Percentiles rank a stretch among this genome's conserved stretches.
Evolutionary conservation across 35 echinoderm and acorn worm genomes (phyloP).

Genomic region (Ptychodera flava): DNA sequence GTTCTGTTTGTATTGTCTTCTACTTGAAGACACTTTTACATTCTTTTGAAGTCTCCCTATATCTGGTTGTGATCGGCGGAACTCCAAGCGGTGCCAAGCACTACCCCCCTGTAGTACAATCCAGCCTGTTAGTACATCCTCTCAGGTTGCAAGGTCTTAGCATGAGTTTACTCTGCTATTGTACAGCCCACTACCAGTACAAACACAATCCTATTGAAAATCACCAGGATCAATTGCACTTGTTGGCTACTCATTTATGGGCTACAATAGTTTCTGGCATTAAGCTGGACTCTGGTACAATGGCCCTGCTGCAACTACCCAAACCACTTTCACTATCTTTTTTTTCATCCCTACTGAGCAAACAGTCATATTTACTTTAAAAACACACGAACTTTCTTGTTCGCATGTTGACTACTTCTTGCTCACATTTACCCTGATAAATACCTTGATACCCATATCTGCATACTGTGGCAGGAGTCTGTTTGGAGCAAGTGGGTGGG

Average conservation of each 20-base stretch:
- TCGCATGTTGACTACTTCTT: too few species aligned
- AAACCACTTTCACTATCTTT: neutral
- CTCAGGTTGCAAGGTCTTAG: neutral
- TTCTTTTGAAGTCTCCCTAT: too few species aligned
- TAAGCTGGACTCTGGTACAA: neutral
- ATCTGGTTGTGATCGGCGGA: too few species aligned
- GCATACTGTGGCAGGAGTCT: too few species aligned
- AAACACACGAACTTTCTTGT: neutral
- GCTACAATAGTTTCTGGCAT: neutral
- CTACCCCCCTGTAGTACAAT: too few species aligned
- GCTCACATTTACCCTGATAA: too few species aligned
- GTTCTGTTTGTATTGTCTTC: too few species aligned
- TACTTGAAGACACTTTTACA: too few species aligned
- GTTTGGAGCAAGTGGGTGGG: too few species aligned
- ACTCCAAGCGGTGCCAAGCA: too few species aligned
- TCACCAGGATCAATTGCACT: neutral
- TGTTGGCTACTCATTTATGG: neutral
- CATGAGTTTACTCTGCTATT: neutral
- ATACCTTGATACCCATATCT: too few species aligned
- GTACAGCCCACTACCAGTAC: neutral
- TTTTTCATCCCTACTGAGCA: neutral
- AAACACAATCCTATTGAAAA: neutral
- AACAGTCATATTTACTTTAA: neutral
- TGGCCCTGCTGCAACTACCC: neutral
- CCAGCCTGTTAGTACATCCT: too few species aligned